Base-by-base conservation (phyloP, 2,797 vertebrate genomes). In the Mormyrops attenuatus region DNA sequence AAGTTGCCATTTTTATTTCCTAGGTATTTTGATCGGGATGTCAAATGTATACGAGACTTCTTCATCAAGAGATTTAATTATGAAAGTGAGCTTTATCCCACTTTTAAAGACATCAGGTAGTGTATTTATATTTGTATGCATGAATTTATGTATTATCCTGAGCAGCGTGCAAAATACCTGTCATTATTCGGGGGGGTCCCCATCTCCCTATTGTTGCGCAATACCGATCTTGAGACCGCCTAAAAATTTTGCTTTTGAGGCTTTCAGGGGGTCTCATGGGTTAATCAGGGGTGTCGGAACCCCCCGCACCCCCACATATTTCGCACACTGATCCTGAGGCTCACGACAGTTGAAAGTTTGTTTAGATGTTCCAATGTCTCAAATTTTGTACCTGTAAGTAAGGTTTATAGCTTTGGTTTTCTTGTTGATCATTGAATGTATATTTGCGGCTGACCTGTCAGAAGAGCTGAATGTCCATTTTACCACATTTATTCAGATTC, bases 1-100 rank as follows among this genome's bases (percentile, higher is more conserved):
- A 90, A 60, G 89, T 1, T 88, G 20, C 77, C 44, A 87, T 55
- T 66, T 4, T 3, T 91, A 85, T 88, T 1, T 90, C 92, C 92
- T 30, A 88, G 98, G 98, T 99, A 99, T 94, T 99, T 99, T 95
- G 96, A 99, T 93, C 96, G 99, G 94, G 98, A 99, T 91, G 98
- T 99, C 90, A 99, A 97, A 94, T 99, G 98, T 90, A 93, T 99
- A 91, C 92, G 96, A 93, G 97, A 98, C 93, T 99, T 98, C 94
- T 99, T 99, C 93, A 95, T 96, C 80, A 99, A 94, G 91, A 96
- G 97, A 80, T 99, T 93, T 92, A 95, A 91, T 92, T 99, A 98
- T 0, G 98, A 99, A 95, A 99, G 98, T 89, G 98, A 99, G 90
- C 96, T 99, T 85, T 98, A 97, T 92, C 99, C 99, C 90, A 93